Evolutionary conservation across 2,888 invertebrate genomes (phyloP), one percentile per base, ranked within the genome.

Genomic region (Caenorhabditis angaria): DNA sequence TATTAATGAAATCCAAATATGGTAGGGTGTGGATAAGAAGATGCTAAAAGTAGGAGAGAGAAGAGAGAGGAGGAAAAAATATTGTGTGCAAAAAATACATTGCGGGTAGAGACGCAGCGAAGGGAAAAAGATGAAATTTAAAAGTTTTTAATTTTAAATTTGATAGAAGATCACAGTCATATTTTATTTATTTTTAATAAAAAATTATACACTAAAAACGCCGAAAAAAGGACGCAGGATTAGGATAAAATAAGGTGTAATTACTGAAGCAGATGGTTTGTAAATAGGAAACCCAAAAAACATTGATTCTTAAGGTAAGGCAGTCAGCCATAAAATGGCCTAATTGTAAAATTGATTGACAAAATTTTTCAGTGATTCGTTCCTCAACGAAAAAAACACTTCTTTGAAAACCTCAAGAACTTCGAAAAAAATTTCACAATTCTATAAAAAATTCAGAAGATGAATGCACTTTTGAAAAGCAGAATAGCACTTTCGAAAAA

Each of bases 41-140:
- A 54, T 24, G 24, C 54, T 54, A 54, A 25, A 48, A 53, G 65
- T 10, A 51, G 29, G 56, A 51, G 35, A 54, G 61, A 54, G 47
- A 60, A 60, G 25, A 48, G 28, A 57, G 47, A 54, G 63, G 59
- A 64, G 64, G 65, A 20, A 22, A 25, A 27, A 27, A 27, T 54
- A 41, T 41, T 41, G 41, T 41, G 41, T 41, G 41, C 41, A 41
- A 53, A 27, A 53, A 27, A 24, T 12, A 53, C n/a, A 27, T 27
- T 53, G 27, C 14, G 35, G 57, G 6, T 28, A 57, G 57, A 41
- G 57, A 57, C 57, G 57, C 57, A 57, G 57, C 57, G 57, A 41
- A n/a, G 57, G 57, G 20, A 57, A 56, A 10, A 28, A 22, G 28
- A 56, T 25, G 24, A 56, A 56, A 56, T 25, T 48, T 10, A 20